A percentile compares a stretch with the other conserved stretches of the same genome.
Conservation (phyloP, 2,797 vertebrate genomes). For the Lagorchestes hirsutus region DNA sequence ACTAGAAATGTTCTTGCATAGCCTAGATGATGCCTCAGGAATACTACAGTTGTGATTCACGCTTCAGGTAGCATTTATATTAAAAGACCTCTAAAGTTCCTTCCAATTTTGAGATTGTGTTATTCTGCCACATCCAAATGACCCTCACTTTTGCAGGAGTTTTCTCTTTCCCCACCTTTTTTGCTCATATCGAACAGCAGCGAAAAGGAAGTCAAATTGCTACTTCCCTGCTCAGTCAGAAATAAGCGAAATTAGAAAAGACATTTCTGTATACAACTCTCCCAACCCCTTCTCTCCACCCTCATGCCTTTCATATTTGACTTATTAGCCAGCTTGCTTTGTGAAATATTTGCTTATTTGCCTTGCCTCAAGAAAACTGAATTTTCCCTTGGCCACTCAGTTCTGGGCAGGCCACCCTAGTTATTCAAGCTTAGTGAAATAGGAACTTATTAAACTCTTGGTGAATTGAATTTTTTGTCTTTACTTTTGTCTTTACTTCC, state of each 20-base stretch:
- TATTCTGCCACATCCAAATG: not conserved
- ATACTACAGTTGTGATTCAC: too few relatives aligned
- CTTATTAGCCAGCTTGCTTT: conserved; percentile 31
- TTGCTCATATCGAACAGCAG: not conserved
- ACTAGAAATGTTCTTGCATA: not conserved
- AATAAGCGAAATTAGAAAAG: conserved; percentile 43
- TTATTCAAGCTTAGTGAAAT: not conserved
- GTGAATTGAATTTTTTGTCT: conserved; percentile 16
- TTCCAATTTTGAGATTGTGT: not conserved
- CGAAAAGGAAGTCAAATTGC: not conserved
- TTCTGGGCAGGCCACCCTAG: not conserved
- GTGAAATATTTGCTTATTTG: conserved; percentile 12
- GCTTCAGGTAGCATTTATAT: not conserved
- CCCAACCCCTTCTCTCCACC: not conserved
- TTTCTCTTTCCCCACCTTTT: not conserved
- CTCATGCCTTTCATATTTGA: not conserved
- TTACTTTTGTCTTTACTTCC: conserved; percentile 23
- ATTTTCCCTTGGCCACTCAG: conserved; percentile 1
- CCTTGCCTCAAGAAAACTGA: not conserved
- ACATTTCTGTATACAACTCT: not conserved
- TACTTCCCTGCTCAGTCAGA: conserved; percentile 5
- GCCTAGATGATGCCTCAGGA: too few relatives aligned
- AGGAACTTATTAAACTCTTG: not conserved
- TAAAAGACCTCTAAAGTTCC: not conserved
- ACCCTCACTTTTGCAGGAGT: not conserved